Evolutionary conservation across 2,888 invertebrate genomes (phyloP).

Genomic region (Ophion obscuratus): DNA sequence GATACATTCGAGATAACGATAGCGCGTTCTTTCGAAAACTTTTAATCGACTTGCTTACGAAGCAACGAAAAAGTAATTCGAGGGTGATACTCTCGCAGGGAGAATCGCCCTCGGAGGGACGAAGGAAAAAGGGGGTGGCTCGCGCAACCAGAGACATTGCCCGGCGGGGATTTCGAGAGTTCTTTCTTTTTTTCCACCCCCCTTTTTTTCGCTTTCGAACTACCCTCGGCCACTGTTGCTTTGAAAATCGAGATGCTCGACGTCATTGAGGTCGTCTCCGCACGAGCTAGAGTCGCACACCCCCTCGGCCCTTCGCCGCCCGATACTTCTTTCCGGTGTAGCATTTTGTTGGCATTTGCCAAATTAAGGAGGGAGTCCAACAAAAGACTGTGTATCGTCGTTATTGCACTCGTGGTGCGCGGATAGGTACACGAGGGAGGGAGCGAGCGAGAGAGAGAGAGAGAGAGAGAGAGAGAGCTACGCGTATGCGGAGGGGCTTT

Average conservation of each 20-base stretch:
- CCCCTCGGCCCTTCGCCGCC: slow-evolving; percentile 63
- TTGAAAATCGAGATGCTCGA: slow-evolving; percentile 33
- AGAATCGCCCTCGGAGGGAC: neutral
- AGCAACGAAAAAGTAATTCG: slow-evolving; percentile 60
- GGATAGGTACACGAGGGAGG: slow-evolving; percentile 28
- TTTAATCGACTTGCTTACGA: slow-evolving; percentile 66
- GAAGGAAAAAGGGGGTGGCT: neutral
- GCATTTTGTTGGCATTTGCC: slow-evolving; percentile 81
- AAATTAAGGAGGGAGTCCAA: slow-evolving; percentile 78
- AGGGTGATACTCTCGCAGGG: slow-evolving; percentile 59
- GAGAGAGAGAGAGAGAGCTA: slow-evolving; percentile 27
- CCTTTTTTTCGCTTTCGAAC: slow-evolving; percentile 57
- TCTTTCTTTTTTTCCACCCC: slow-evolving; percentile 32
- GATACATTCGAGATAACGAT: neutral
- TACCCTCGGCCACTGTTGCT: slow-evolving; percentile 54
- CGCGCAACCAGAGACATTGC: slow-evolving; percentile 32
- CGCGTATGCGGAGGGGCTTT: slow-evolving; percentile 40
- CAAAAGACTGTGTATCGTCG: slow-evolving; percentile 68
- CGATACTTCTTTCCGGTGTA: slow-evolving; percentile 66
- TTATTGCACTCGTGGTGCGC: slow-evolving; percentile 1
- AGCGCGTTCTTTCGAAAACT: slow-evolving; percentile 63
- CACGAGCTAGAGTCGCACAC: slow-evolving; percentile 12
- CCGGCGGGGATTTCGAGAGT: slow-evolving; percentile 22
- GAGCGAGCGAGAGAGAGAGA: slow-evolving; percentile 19
- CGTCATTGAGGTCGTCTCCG: slow-evolving; percentile 51